Conservation (phyloP, 2,888 invertebrate species). For the Calameuta idolon region DNA sequence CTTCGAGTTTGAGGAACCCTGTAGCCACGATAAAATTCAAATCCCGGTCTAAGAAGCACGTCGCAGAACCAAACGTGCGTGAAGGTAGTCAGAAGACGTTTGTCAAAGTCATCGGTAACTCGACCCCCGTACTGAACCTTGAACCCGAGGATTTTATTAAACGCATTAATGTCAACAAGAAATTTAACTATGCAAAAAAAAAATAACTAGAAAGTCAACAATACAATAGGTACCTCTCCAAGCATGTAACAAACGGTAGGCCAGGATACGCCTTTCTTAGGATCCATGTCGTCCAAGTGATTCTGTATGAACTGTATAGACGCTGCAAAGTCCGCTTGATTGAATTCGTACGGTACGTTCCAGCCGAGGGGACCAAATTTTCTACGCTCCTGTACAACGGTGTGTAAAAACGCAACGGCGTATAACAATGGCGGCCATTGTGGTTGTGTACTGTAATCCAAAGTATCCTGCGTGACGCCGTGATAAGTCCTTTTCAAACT, state of each 20-base stretch:
- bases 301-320: slow-evolving; percentile 97
- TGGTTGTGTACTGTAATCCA: slow-evolving; percentile 90
- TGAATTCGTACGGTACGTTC: slow-evolving; percentile 98
- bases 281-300: slow-evolving; percentile 96
- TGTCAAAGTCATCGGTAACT: slow-evolving; percentile 97
- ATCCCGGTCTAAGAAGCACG: slow-evolving; percentile 84
- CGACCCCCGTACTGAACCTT: slow-evolving; percentile 83
- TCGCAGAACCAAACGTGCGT: slow-evolving; percentile 97
- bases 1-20: slow-evolving; percentile 89
- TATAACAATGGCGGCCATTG: slow-evolving; percentile 96
- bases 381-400: slow-evolving; percentile 93
- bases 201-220: too few species aligned
- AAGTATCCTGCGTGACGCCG: slow-evolving; percentile 86
- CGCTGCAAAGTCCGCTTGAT: slow-evolving; percentile 95
- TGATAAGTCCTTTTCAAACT: slow-evolving; percentile 96
- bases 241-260: slow-evolving; percentile 98
- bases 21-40: slow-evolving; percentile 94
- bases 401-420: slow-evolving; percentile 94
- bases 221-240: slow-evolving; percentile 77
- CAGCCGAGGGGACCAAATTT: slow-evolving; percentile 97
- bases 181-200: neutral
- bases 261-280: slow-evolving; percentile 97
- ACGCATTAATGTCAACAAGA: neutral
- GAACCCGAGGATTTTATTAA: neutral
- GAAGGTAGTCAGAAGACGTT: slow-evolving; percentile 91